These are phyloP conservation scores for Drosophila vallismaia DNA, from an alignment of 2,888 invertebrate genomes.

Conservation along the genomic window DNA sequence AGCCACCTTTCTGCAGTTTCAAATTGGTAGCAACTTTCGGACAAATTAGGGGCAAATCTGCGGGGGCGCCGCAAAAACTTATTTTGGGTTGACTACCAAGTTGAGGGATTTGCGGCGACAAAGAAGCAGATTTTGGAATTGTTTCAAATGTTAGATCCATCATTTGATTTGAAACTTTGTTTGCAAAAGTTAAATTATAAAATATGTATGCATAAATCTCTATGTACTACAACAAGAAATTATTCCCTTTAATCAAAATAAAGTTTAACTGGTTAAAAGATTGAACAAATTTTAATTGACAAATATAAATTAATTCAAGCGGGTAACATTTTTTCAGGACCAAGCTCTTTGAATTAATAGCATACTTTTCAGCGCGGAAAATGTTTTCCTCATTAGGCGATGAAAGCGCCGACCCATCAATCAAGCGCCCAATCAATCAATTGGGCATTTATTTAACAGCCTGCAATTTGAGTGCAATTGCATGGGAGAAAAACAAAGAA, in stretches of 20 bases:
- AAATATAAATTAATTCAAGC: too few species aligned
- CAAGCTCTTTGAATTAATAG: conserved; percentile 12
- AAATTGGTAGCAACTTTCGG: conserved; percentile 34
- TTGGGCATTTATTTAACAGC: conserved; percentile 44
- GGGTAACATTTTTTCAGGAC: not conserved
- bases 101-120: not conserved
- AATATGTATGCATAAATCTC: not conserved
- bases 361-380: conserved; percentile 28
- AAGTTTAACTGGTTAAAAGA: too few species aligned
- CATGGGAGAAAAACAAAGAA: conserved; percentile 15
- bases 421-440: conserved; percentile 58
- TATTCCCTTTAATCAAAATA: too few species aligned
- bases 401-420: conserved; percentile 46
- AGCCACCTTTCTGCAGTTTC: conserved; percentile 6
- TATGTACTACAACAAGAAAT: too few species aligned
- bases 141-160: conserved; percentile 16
- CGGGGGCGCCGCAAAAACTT: conserved; percentile 24
- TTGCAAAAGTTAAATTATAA: not conserved
- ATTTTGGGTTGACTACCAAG: not conserved
- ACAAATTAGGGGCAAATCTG: conserved; percentile 25
- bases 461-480: conserved; percentile 49
- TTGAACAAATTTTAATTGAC: not conserved
- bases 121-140: not conserved
- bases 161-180: conserved; percentile 12
- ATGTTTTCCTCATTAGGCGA: conserved; percentile 39